A percentile compares a stretch with the other conserved stretches of the same genome.
Evolutionary conservation across 2,797 vertebrate genomes (phyloP).

Genomic region (Pseudopleuronectes americanus): DNA sequence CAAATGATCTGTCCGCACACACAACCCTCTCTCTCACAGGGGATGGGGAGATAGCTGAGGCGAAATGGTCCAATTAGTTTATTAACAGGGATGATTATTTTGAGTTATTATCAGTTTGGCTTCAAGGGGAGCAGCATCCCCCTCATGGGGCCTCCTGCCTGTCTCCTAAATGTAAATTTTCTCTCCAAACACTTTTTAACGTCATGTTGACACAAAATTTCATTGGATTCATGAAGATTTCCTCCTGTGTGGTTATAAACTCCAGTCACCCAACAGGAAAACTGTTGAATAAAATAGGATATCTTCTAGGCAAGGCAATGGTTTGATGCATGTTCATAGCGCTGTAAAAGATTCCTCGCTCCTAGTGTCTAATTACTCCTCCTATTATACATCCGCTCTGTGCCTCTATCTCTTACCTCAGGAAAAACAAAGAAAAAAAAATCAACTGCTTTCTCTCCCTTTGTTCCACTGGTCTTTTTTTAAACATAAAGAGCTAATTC

Average conservation of each 20-base stretch:
- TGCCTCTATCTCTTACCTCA: constrained; percentile 38
- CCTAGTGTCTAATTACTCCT: constrained; percentile 63
- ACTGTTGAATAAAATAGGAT: constrained; percentile 53
- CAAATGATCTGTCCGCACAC: too few species aligned
- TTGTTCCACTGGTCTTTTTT: constrained; percentile 34
- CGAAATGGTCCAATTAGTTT: too few species aligned
- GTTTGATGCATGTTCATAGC: constrained; percentile 57
- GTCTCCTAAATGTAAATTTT: too few species aligned
- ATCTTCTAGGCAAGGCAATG: constrained; percentile 32
- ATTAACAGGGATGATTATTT: too few species aligned
- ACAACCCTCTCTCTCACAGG: too few species aligned
- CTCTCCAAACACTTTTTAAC: constrained; percentile 1
- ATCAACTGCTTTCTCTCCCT: constrained; percentile 25
- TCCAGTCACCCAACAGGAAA: constrained; percentile 10
- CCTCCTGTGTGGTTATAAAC: too few species aligned
- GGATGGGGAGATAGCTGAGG: too few species aligned
- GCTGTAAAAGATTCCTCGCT: constrained; percentile 47
- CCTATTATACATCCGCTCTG: constrained; percentile 27
- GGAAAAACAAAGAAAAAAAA: constrained; percentile 39
- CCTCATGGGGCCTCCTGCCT: too few species aligned
- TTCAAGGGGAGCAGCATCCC: too few species aligned
- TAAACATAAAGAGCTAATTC: constrained; percentile 51
- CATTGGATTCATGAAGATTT: too few species aligned
- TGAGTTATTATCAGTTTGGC: too few species aligned
- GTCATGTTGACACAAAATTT: constrained; percentile 7